A percentile compares a stretch with the other conserved stretches of the same genome.
These are phyloP conservation scores for Umimayanthus kanabou DNA, from an alignment of 92 coral and sea anemone species.

Conservation along the genomic window DNA sequence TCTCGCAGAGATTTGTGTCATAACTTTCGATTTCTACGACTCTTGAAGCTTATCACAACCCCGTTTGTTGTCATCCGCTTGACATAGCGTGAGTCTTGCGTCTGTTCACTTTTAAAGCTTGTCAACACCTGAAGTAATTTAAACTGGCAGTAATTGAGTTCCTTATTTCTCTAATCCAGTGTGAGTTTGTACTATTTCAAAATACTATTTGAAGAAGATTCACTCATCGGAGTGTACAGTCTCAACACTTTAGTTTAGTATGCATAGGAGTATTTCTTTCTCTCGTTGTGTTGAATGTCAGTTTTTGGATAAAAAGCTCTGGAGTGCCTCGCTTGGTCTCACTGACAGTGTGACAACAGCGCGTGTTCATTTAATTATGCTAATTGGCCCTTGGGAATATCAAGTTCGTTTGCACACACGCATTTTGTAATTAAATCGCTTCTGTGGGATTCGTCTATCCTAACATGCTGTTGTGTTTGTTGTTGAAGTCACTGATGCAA, in stretches of 20 bases:
- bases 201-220: not conserved
- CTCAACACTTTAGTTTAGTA: not conserved
- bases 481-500: constrained; percentile 13
- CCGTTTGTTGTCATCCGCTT: constrained; percentile 12
- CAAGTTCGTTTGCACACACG: constrained; percentile 41
- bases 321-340: not conserved
- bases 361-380: constrained; percentile 29
- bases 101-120: constrained; percentile 28
- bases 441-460: constrained; percentile 3
- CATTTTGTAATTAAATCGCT: constrained; percentile 28
- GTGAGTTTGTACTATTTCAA: not conserved
- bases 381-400: constrained; percentile 43
- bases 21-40: not conserved
- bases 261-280: not conserved
- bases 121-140: constrained; percentile 38
- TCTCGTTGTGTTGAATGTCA: not conserved
- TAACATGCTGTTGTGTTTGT: constrained; percentile 26
- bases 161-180: not conserved
- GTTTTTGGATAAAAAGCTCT: not conserved
- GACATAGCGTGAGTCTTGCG: constrained; percentile 25
- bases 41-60: constrained; percentile 1
- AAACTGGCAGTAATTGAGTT: not conserved
- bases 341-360: not conserved
- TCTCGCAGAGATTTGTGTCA: not conserved
- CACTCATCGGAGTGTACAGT: not conserved